Conservation (phyloP, 2,113 vertebrate species). For the Cheilinus undulatus region DNA sequence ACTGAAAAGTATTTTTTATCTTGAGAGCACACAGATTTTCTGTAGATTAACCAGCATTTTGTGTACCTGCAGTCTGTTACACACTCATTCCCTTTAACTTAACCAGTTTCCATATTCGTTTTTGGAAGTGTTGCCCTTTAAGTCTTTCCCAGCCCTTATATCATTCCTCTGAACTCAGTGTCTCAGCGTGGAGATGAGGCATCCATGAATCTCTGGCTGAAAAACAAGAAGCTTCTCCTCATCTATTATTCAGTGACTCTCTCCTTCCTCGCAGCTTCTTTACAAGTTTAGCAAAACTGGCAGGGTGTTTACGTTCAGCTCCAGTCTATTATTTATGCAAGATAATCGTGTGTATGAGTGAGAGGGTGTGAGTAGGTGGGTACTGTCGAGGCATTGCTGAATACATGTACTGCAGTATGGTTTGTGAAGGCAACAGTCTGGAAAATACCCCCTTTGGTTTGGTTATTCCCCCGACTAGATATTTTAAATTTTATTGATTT, state of each 20-base stretch:
- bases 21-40: no score
- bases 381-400: not conserved
- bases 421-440: not conserved
- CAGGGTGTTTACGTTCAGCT: constrained; percentile 45
- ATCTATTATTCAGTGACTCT: constrained; percentile 52
- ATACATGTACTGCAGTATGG: not conserved
- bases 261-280: constrained; percentile 16
- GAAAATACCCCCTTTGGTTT: no score
- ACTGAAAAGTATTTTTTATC: no score
- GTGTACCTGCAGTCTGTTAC: no score
- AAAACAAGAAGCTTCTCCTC: constrained; percentile 26
- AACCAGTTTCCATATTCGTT: no score
- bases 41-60: no score
- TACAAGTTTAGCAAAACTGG: constrained; percentile 54
- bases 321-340: constrained; percentile 51
- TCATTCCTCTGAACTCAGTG: constrained; percentile 5
- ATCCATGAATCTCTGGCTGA: not conserved
- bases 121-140: no score
- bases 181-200: constrained; percentile 11
- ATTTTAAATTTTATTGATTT: no score
- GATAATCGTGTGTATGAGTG: constrained; percentile 23
- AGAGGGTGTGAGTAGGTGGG: constrained; percentile 5
- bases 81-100: no score
- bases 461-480: no score
- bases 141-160: no score